phyloP scores from a whole-genome alignment of 2,113 vertebrate genomes.

The Artemisiospiza belli region DNA sequence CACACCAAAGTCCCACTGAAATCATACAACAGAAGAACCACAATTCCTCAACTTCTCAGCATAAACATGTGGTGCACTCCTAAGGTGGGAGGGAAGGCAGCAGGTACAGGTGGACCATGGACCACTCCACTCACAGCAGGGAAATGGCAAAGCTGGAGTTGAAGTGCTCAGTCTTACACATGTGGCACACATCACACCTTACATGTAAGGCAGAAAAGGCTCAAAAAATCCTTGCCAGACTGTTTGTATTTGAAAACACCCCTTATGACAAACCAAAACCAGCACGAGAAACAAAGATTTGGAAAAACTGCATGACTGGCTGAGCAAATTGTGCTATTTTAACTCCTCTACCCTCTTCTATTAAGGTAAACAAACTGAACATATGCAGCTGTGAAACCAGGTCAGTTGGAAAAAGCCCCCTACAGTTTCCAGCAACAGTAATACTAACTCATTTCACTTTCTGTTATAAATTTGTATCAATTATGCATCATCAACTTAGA shows the following conservation, averaged over 20 bases:
- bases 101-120: accelerated
- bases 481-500: background rate
- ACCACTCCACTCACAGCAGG: background rate
- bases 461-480: background rate
- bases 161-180: accelerated
- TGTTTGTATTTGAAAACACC: background rate
- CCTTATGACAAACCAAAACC: background rate
- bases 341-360: background rate
- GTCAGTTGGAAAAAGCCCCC: background rate
- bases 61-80: accelerated
- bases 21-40: accelerated
- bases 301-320: background rate
- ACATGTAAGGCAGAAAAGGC: background rate
- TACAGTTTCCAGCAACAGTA: background rate
- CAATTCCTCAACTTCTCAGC: background rate
- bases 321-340: background rate
- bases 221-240: background rate
- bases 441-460: background rate
- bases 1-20: background rate
- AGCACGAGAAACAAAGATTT: background rate
- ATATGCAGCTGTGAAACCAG: background rate
- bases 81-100: background rate
- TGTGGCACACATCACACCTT: accelerated
- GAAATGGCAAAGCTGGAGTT: background rate
- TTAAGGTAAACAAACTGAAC: background rate